Conservation (phyloP, 1,140 invertebrate genomes). For the Ladona fulva region DNA sequence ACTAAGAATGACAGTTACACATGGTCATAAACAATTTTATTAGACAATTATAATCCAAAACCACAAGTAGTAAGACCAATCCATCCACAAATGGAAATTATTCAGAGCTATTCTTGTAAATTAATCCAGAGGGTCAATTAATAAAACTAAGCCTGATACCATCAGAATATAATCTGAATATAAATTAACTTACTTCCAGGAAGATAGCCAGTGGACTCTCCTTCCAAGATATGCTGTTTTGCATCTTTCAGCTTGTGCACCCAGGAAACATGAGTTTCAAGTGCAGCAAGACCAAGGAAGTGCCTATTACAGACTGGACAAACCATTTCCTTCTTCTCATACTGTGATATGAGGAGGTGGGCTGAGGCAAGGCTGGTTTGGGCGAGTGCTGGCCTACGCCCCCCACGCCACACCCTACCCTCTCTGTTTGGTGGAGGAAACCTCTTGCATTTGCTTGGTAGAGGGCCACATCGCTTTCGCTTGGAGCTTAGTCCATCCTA, state of each 20-base stretch:
- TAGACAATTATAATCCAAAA: too few species aligned
- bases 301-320: conserved; percentile 27
- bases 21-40: too few species aligned
- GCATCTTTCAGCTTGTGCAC: conserved; percentile 18
- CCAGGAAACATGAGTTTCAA: conserved; percentile 25
- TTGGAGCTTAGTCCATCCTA: background rate
- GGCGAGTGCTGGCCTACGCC: background rate
- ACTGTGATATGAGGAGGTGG: conserved; percentile 15
- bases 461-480: background rate
- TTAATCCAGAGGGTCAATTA: background rate
- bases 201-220: background rate
- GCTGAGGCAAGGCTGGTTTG: background rate
- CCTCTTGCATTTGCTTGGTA: background rate
- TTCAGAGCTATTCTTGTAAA: background rate
- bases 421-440: background rate
- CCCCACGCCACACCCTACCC: background rate
- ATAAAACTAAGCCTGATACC: too few species aligned
- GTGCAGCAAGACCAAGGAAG: conserved; percentile 27
- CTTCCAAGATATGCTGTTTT: conserved; percentile 10
- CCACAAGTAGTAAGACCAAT: too few species aligned
- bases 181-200: background rate
- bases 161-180: background rate
- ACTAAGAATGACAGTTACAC: too few species aligned
- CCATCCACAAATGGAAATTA: background rate
- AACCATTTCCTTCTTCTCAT: conserved; percentile 27